Conservation (phyloP, 2,797 vertebrate genomes). For the Melanotaenia maccullochi region DNA sequence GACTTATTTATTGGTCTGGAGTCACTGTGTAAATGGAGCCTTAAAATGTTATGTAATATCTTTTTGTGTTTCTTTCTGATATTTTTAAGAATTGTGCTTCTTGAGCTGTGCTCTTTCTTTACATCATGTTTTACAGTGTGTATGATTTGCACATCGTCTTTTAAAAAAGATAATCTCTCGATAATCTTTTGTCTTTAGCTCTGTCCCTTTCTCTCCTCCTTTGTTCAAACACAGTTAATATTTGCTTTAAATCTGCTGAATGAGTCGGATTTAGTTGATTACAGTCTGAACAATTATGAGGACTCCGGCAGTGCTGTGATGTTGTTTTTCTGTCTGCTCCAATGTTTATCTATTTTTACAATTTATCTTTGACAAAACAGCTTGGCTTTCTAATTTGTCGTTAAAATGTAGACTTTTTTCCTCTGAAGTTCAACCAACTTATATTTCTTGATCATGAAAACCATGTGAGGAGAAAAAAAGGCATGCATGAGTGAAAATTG, state of each 20-base stretch:
- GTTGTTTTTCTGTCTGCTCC: constrained; percentile 18
- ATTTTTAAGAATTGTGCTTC: background rate
- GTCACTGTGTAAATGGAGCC: constrained; percentile 13
- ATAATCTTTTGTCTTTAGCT: background rate
- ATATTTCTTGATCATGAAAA: background rate
- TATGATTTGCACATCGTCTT: background rate
- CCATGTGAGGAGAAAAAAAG: background rate
- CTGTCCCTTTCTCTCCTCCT: background rate
- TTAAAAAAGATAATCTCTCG: constrained; percentile 9
- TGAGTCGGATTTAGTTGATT: constrained; percentile 56
- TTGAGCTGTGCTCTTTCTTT: background rate
- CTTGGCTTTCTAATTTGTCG: background rate
- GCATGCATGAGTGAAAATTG: background rate
- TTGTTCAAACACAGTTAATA: constrained; percentile 16
- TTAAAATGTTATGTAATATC: constrained; percentile 23
- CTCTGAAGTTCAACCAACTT: background rate
- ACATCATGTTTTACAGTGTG: background rate
- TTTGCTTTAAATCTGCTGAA: constrained; percentile 54
- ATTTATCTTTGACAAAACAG: background rate
- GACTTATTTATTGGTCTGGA: constrained; percentile 16
- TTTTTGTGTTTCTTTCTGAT: background rate
- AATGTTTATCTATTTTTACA: background rate
- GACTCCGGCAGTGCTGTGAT: constrained; percentile 40
- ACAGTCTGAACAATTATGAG: constrained; percentile 44
- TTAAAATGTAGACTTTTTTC: background rate